Base-by-base conservation (phyloP, 2,797 vertebrate species). In the Numenius phaeopus region DNA sequence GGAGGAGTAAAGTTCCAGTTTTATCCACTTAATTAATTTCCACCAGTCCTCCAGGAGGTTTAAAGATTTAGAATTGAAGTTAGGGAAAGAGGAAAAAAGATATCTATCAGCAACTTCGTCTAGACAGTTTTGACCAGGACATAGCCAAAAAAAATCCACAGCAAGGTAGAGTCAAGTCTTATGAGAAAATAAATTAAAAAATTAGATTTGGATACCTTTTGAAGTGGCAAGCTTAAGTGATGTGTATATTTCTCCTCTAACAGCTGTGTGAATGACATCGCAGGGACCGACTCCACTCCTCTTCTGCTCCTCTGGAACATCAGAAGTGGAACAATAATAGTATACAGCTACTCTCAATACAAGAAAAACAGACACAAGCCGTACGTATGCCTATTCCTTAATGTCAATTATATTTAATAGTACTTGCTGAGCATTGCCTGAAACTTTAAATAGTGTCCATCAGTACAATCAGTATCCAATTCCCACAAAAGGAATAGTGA, bases 11-110 rank as follows among this genome's bases (percentile, higher is more conserved):
- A 80, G 20, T 88, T 94, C 76, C 34, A 78, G 46, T 86, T 94
- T 83, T 44, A 79, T n/a, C 13, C 54, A 85, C 17, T 72, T 94
- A 83, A 93, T 93, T 85, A 61, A 77, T 84, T 94, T 94, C 67
- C 23, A 62, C 14, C 0, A 1, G 20, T 65, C 27, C n/a, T 83
- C 39, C 24, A 67, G 27, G 32, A 94, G 18, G 27, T 67, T 91
- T 62, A 65, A 34, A 83, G 37, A n/a, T 59, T 81, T 76, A 59
- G 20, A 40, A 42, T 52, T 47, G 42, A 83, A 75, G 5, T 42
- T 67, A 77, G 12, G 27, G 40, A 90, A 75, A 73, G 10, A 4
- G 7, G 50, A 46, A 24, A 54, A 59, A 86, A 71, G 8, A 8
- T 23, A 50, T 37, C 57, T 75, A 73, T 73, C 54, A 84, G 14